These are phyloP conservation scores for Acrobasis suavella DNA, from an alignment of 2,888 invertebrate species.

Conservation along the genomic window DNA sequence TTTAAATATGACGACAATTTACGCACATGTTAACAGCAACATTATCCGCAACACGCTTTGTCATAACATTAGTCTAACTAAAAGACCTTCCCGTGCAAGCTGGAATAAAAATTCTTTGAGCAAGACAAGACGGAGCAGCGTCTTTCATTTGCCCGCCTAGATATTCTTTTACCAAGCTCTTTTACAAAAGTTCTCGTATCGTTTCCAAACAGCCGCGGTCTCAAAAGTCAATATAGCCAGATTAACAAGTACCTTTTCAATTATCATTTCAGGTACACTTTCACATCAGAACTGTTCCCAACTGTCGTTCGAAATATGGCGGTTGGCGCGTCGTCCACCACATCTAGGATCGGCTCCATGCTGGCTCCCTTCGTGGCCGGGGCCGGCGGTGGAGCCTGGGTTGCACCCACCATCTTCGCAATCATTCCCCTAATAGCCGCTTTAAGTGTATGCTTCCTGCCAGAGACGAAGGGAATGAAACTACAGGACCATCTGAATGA, in stretches of 20 bases:
- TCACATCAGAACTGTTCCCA: conserved; percentile 83
- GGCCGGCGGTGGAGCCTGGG: conserved; percentile 36
- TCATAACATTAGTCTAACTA: no score
- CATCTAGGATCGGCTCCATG: conserved; percentile 82
- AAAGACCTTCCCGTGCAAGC: no score
- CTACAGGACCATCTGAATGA: conserved; percentile 36
- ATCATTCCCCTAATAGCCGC: conserved; percentile 42
- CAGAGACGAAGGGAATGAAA: conserved; percentile 46
- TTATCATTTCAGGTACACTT: conserved; percentile 45
- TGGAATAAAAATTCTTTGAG: no score
- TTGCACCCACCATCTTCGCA: conserved; percentile 44
- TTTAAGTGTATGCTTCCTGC: conserved; percentile 37
- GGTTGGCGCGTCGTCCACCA: conserved; percentile 82
- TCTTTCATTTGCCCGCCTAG: no score
- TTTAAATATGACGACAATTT: no score
- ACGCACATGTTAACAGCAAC: no score
- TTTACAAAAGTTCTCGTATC: no score
- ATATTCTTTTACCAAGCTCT: no score
- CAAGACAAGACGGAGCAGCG: no score
- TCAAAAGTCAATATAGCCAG: no score
- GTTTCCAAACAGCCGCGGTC: no score
- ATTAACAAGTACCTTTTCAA: not conserved
- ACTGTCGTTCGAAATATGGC: conserved; percentile 82
- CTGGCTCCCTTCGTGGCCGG: conserved; percentile 81
- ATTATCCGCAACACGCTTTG: no score